phyloP scores from a whole-genome alignment of 2,113 vertebrate genomes.

The Crotalus helleri region DNA sequence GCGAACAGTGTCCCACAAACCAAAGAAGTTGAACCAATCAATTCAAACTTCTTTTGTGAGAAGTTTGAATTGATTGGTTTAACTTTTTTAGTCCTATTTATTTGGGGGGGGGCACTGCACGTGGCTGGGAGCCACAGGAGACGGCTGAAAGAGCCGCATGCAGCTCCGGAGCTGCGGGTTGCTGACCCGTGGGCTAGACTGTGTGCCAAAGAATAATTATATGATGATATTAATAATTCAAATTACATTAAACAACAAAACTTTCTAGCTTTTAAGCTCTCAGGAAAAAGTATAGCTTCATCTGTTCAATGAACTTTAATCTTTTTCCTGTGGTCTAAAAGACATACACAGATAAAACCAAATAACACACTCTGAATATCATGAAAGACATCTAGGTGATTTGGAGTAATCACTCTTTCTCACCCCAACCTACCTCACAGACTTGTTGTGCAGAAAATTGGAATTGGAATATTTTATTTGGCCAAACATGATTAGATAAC shows the following conservation, averaged over 20 bases:
- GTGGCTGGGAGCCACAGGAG: no score
- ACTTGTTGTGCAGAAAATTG: background rate
- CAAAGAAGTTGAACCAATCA: no score
- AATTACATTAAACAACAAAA: background rate
- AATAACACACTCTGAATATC: background rate
- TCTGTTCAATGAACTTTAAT: background rate
- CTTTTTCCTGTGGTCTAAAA: background rate
- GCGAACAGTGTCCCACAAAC: no score
- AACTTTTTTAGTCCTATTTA: no score
- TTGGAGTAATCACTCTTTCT: background rate
- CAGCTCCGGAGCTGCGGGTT: no score
- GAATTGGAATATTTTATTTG: background rate
- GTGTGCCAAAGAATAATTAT: background rate
- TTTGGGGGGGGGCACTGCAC: no score
- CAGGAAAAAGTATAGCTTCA: background rate
- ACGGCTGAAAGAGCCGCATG: no score
- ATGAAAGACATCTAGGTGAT: background rate
- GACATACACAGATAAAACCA: background rate
- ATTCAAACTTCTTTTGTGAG: no score
- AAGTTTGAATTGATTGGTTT: no score
- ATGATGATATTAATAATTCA: background rate
- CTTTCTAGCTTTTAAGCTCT: background rate
- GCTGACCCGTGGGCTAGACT: background rate
- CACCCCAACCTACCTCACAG: background rate
- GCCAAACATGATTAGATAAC: background rate